Evolutionary conservation across 2,888 invertebrate species (phyloP).

Genomic region (Serripes groenlandicus): DNA sequence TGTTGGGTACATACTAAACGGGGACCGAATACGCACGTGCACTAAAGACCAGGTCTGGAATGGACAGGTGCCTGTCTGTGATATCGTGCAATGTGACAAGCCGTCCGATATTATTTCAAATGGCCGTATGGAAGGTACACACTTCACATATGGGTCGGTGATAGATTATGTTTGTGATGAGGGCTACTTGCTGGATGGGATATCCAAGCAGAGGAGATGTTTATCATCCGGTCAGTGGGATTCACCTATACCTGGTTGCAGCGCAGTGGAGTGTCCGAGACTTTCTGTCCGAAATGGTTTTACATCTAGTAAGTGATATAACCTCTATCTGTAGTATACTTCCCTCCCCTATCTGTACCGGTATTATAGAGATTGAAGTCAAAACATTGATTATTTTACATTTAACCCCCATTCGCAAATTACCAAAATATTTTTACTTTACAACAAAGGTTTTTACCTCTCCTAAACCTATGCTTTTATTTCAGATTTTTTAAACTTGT

Average conservation of each 20-base stretch:
- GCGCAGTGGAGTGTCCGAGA: slow-evolving; percentile 74
- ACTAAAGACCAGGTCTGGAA: slow-evolving; percentile 73
- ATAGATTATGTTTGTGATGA: slow-evolving; percentile 79
- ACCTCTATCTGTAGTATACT: too few species aligned
- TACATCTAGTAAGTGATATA: slow-evolving; percentile 57
- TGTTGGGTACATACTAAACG: slow-evolving; percentile 71
- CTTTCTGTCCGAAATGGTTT: slow-evolving; percentile 69
- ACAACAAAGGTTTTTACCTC: too few species aligned
- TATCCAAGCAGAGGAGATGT: slow-evolving; percentile 72
- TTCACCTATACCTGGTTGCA: slow-evolving; percentile 76
- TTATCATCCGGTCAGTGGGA: slow-evolving; percentile 81
- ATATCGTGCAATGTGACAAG: slow-evolving; percentile 70
- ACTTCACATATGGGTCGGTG: slow-evolving; percentile 74
- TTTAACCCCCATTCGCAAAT: too few species aligned
- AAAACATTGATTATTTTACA: too few species aligned
- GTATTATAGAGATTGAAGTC: background rate
- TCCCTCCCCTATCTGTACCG: too few species aligned
- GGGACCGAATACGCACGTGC: slow-evolving; percentile 64
- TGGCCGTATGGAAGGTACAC: slow-evolving; percentile 68
- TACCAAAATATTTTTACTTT: too few species aligned
- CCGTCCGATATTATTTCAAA: slow-evolving; percentile 69
- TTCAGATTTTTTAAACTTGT: too few species aligned
- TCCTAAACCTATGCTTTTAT: too few species aligned
- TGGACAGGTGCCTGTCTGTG: slow-evolving; percentile 70
- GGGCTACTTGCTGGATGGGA: slow-evolving; percentile 76